Percentiles rank a stretch among this genome's conserved stretches.
phyloP scores from a whole-genome alignment of 2,797 vertebrate genomes.

The Enoplosus armatus region DNA sequence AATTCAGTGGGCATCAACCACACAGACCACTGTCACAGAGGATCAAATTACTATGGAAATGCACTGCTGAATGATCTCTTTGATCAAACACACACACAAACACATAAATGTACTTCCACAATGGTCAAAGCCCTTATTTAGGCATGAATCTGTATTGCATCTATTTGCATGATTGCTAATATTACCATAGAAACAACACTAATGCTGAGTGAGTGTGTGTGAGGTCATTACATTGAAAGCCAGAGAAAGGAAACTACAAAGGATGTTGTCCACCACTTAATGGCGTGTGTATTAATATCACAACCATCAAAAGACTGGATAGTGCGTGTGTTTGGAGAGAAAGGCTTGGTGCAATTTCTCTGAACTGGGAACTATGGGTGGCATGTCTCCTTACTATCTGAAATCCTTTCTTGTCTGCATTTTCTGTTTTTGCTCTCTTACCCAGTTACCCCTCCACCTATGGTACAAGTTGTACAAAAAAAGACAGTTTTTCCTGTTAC shows the following conservation, averaged over 20 bases:
- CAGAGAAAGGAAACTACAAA: conserved; percentile 77
- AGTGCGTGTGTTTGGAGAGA: conserved; percentile 4
- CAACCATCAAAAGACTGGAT: conserved; percentile 75
- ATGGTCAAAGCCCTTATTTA: conserved; percentile 81
- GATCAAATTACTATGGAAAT: conserved; percentile 85
- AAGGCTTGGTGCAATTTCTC: conserved; percentile 39
- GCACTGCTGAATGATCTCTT: conserved; percentile 79
- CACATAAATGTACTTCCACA: conserved; percentile 52
- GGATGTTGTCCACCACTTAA: conserved; percentile 76
- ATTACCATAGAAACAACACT: conserved; percentile 83
- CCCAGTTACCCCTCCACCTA: neutral
- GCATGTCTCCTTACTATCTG: conserved; percentile 23
- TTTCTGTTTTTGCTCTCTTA: conserved; percentile 18
- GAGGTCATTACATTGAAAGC: conserved; percentile 79
- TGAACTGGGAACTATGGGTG: conserved; percentile 44
- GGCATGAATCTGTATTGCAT: conserved; percentile 78
- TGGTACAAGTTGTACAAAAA: neutral
- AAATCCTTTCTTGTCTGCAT: conserved; percentile 32
- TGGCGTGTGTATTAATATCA: conserved; percentile 73
- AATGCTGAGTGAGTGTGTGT: conserved; percentile 68
- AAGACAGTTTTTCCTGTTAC: neutral
- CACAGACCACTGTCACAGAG: conserved; percentile 73
- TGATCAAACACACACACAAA: conserved; percentile 73
- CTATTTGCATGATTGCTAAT: conserved; percentile 82
- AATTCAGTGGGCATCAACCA: conserved; percentile 70